Conservation (phyloP, 2,797 vertebrate species). For the Tapirus indicus region DNA sequence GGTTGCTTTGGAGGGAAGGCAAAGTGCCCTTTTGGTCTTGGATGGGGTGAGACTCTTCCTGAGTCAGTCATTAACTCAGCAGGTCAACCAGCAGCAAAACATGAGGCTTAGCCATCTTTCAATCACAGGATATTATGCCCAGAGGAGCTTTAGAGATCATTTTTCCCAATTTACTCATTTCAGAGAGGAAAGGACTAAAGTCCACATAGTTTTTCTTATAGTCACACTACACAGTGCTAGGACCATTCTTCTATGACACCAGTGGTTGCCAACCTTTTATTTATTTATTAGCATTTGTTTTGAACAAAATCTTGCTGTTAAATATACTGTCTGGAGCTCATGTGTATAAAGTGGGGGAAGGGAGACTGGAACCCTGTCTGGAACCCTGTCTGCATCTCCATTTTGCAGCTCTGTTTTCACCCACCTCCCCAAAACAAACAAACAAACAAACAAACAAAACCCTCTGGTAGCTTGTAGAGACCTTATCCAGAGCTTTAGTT, state of each 20-base stretch:
- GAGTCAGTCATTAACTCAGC: background rate
- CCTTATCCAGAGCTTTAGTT: background rate
- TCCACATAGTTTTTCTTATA: background rate
- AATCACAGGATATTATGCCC: background rate
- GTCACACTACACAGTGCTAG: background rate
- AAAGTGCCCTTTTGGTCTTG: background rate
- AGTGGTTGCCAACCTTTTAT: background rate
- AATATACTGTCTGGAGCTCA: background rate
- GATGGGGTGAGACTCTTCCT: background rate
- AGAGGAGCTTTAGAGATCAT: background rate
- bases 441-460: background rate
- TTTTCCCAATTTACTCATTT: slow-evolving; percentile 1
- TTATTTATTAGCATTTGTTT: background rate
- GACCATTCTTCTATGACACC: background rate
- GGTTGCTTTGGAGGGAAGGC: background rate
- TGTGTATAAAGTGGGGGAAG: background rate
- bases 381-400: background rate
- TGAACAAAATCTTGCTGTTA: background rate
- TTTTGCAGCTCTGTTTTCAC: background rate
- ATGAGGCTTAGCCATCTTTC: slow-evolving; percentile 14
- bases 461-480: background rate
- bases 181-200: background rate
- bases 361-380: background rate
- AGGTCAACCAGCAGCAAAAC: background rate
- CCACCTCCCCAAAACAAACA: background rate